Base-by-base conservation (phyloP, 2,113 vertebrate species). In the Nestor notabilis region DNA sequence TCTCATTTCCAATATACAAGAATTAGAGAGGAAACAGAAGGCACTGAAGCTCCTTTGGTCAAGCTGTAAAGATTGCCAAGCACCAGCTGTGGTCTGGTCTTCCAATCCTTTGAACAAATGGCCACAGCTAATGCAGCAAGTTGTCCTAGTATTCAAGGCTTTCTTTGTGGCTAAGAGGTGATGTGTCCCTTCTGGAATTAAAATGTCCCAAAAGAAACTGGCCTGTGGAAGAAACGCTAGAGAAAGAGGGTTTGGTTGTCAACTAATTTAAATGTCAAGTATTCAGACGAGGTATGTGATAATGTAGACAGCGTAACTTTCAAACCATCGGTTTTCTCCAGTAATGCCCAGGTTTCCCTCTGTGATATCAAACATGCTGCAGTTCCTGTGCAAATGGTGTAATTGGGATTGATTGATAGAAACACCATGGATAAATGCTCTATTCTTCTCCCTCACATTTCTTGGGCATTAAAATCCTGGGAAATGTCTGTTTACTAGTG, bases 51-150 rank as follows among this genome's bases (percentile, higher is more conserved):
- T 53, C 60, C 39, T 88, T 92, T 88, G 87, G 82, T 79, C 87
- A 82, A 68, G 29, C 23, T 70, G 64, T 58, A 75, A 87, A 87
- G 47, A 78, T 43, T 78, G 64, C 58, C 76, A 95, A 86, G 35
- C 58, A 76, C 46, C 75, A 93, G 65, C 81, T 96, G 91, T 20
- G 56, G 33, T 68, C 72, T 81, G 27, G 41, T 84, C 80, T 87
- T 95, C 61, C 50, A 91, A 71, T 85, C 11, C 52, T 91, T 87
- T 83, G 52, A 84, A 93, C 37, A 93, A 88, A 95, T 37, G 41
- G 71, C 21, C 4, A 10, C 52, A 80, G n/a, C 31, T 90, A 83
- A 92, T 56, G n/a, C 86, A 86, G 71, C 28, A 46, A 76, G 41
- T 83, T 13, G 1, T 70, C 9, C 44, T 77, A 28, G 37, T 80